Evolutionary conservation across 1,140 invertebrate genomes (phyloP).

Genomic region (Bombus consobrinus): DNA sequence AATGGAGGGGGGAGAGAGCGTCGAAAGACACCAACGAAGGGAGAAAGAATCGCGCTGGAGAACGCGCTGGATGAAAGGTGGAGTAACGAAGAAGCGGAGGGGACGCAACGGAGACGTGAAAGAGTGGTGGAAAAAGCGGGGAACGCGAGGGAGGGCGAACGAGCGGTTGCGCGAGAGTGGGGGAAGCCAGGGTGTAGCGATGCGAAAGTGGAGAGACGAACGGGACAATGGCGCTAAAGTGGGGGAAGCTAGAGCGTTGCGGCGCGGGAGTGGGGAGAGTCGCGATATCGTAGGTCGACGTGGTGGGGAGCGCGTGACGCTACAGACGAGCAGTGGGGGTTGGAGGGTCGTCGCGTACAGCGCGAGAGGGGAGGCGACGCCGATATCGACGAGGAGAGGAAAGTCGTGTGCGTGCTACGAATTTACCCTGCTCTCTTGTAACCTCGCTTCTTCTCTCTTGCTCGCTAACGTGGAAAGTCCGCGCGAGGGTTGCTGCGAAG

Average conservation of each 20-base stretch:
- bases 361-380: neutral
- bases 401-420: slow-evolving; percentile 43
- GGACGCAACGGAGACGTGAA: neutral
- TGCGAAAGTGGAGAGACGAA: neutral
- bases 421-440: slow-evolving; percentile 8
- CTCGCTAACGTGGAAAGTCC: slow-evolving; percentile 3
- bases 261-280: neutral
- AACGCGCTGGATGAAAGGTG: slow-evolving; percentile 2
- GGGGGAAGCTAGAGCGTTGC: neutral
- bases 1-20: neutral
- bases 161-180: neutral
- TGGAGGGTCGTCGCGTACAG: slow-evolving; percentile 7
- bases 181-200: neutral
- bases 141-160: neutral
- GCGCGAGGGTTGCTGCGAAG: slow-evolving; percentile 23
- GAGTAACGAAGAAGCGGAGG: neutral
- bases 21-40: slow-evolving; percentile 8
- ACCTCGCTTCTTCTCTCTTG: slow-evolving; percentile 9
- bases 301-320: neutral
- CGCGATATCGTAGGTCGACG: neutral
- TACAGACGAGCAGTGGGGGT: neutral
- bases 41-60: slow-evolving; percentile 24
- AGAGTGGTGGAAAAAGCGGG: slow-evolving; percentile 22
- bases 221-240: neutral
- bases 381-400: slow-evolving; percentile 58